These are phyloP conservation scores for Amphibalanus amphitrite DNA, from an alignment of 1,140 invertebrate genomes.

Conservation along the genomic window DNA sequence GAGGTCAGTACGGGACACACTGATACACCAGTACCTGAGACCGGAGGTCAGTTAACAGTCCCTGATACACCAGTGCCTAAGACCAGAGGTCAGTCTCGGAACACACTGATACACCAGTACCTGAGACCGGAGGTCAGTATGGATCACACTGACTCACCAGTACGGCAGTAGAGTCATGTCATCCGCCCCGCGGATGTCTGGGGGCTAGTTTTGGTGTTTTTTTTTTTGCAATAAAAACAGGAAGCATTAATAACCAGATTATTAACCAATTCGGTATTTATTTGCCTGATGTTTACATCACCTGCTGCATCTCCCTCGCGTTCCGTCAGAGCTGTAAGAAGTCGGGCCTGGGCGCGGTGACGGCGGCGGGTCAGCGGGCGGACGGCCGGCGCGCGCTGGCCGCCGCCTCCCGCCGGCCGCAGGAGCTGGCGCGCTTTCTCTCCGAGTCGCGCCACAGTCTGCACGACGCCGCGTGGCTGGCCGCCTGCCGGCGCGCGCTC, in stretches of 20 bases:
- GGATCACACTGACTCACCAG: neutral
- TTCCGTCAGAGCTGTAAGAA: no score
- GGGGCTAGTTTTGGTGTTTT: no score
- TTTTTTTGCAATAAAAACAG: no score
- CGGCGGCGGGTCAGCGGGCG: neutral
- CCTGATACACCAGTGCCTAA: neutral
- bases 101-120: neutral
- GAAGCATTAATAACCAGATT: no score
- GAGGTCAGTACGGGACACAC: neutral
- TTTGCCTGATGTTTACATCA: no score
- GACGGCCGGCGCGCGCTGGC: neutral
- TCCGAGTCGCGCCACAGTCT: slow-evolving; percentile 15
- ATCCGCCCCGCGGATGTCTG: no score
- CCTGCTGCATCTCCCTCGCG: no score
- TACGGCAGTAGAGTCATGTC: no score
- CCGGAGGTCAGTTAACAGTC: neutral
- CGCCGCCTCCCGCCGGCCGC: slow-evolving; percentile 12
- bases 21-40: neutral
- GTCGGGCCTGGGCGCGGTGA: no score
- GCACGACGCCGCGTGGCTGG: slow-evolving; percentile 14
- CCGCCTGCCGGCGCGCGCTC: slow-evolving; percentile 14
- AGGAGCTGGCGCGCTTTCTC: slow-evolving; percentile 14
- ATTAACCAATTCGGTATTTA: no score
- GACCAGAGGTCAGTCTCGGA: neutral
- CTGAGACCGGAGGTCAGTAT: neutral